A percentile compares a stretch with the other conserved stretches of the same genome.
phyloP scores from a whole-genome alignment of 2,888 invertebrate species.

The Antheraea assamensis region DNA sequence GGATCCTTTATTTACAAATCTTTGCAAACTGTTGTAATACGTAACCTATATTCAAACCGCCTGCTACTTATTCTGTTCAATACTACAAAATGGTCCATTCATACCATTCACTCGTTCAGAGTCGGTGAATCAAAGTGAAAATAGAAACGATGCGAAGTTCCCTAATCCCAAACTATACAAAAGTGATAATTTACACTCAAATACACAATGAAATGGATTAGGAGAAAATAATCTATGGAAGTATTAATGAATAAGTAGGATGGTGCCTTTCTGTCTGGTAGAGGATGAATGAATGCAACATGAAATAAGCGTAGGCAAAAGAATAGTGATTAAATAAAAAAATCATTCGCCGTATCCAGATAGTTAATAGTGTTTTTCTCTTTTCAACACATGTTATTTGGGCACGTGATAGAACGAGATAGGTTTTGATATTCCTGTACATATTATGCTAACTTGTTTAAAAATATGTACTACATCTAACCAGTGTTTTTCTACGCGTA shows the following conservation, averaged over 20 bases:
- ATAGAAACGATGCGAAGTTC: slow-evolving; percentile 9
- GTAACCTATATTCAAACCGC: not conserved
- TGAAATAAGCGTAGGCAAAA: not conserved
- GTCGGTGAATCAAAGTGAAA: slow-evolving; percentile 11
- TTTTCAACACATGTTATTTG: too few species aligned
- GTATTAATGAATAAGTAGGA: not conserved
- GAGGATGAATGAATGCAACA: not conserved
- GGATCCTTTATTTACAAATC: not conserved
- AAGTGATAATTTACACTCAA: slow-evolving; percentile 10
- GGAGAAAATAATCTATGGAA: not conserved
- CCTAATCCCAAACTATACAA: slow-evolving; percentile 1
- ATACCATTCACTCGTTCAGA: not conserved
- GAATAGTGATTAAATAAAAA: not conserved
- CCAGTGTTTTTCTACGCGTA: too few species aligned
- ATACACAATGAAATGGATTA: slow-evolving; percentile 10
- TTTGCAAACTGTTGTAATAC: not conserved
- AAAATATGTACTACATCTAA: too few species aligned
- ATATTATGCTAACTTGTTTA: too few species aligned
- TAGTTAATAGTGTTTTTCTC: too few species aligned
- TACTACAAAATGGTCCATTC: not conserved
- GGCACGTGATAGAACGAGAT: too few species aligned
- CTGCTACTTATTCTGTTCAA: not conserved
- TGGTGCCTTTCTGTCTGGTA: not conserved
- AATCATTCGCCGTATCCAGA: not conserved
- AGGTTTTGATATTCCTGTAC: too few species aligned